phyloP scores from a whole-genome alignment of 2,113 vertebrate species.

The Triplophysa rosa region DNA sequence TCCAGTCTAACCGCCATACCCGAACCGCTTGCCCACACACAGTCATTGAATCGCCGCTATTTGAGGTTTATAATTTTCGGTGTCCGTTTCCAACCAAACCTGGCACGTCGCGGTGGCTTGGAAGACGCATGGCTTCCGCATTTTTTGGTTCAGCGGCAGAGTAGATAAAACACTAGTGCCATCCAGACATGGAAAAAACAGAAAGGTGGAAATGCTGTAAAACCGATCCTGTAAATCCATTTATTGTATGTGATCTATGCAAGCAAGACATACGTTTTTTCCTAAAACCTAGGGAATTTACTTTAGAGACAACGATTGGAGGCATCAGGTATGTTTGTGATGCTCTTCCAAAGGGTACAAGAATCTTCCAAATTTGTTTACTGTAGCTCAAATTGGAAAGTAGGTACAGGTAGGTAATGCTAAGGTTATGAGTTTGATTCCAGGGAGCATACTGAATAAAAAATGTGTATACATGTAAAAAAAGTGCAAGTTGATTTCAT shows the following conservation, averaged over 20 bases:
- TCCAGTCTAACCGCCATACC: not conserved
- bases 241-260: not conserved
- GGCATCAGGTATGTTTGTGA: no score
- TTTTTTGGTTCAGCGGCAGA: not conserved
- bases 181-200: not conserved
- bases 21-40: not conserved
- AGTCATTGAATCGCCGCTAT: not conserved
- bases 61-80: not conserved
- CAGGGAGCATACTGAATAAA: no score
- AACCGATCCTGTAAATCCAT: no score
- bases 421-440: no score
- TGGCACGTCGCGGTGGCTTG: not conserved
- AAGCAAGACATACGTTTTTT: not conserved
- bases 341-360: no score
- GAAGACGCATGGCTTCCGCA: not conserved
- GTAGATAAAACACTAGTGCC: not conserved
- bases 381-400: no score
- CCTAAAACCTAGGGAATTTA: not conserved
- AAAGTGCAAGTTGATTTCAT: no score
- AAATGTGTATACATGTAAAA: no score
- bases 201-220: not conserved
- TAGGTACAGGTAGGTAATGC: no score
- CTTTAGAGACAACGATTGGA: not conserved
- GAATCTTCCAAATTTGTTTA: no score
- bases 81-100: constrained; percentile 1